Base-by-base conservation (phyloP, 2,113 vertebrate species). In the Urocolius indicus region DNA sequence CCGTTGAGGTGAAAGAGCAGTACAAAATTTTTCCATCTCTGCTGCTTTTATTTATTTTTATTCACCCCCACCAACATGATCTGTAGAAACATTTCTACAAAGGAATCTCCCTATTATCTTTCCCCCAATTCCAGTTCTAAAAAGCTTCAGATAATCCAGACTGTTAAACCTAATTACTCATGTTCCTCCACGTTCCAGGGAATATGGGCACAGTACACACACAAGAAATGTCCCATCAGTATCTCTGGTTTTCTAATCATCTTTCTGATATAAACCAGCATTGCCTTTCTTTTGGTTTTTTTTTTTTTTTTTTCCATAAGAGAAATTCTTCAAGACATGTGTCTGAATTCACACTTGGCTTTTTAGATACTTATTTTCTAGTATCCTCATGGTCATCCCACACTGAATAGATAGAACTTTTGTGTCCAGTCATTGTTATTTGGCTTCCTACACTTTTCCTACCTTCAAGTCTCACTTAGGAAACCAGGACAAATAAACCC, bases 1-100 rank as follows among this genome's bases (percentile, higher is more conserved):
- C 90, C 72, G 62, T 0, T 17, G 69, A 93, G 93, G 93, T 95
- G 86, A 97, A 97, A 95, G 92, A 94, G 90, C 96, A 95, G 54
- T 58, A 89, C 30, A 67, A 77, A 86, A 54, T 90, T 77, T 90
- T 94, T 73, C 72, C 67, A 74, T 78, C 76, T 77, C 90, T 89
- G n/a, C 38, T 92, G 23, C 48, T 92, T 93, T 80, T 93, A 74
- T 81, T 94, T 93, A 59, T 91, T 94, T 94, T 86, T 71, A 87
- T 82, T 90, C 58, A 84, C 19, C 30, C 38, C 17, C 27, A 29
- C 69, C 84, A 93, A 57, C 30, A 68, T 45, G 68, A 51, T 26
- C 83, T 65, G n/a, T 84, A 55, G n/a, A 79, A 94, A 58, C 34
- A 57, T 26, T 75, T 67, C 26, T 52, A 63, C 65, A 81, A 49